A percentile compares a stretch with the other conserved stretches of the same genome.
phyloP scores from a whole-genome alignment of 2,113 vertebrate genomes.

The Pipa parva region DNA sequence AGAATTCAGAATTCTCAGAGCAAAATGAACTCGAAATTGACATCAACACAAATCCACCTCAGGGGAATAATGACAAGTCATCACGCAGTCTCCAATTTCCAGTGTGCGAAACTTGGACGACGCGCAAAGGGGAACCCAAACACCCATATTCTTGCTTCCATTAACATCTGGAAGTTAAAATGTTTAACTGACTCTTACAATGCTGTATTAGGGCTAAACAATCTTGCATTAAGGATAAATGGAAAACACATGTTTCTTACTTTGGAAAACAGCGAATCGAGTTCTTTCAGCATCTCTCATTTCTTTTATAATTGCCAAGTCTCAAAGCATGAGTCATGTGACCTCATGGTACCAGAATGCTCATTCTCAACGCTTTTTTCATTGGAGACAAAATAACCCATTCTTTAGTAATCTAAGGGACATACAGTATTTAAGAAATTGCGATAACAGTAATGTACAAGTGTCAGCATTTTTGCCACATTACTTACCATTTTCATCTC shows the following conservation, averaged over 20 bases:
- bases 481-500: no score
- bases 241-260: constrained; percentile 17
- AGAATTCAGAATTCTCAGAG: no score
- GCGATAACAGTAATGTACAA: no score
- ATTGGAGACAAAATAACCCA: no score
- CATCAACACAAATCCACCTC: not conserved
- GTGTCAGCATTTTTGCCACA: no score
- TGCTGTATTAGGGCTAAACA: constrained; percentile 18
- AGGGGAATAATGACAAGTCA: constrained; percentile 7
- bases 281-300: constrained; percentile 8
- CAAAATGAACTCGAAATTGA: not conserved
- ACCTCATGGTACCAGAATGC: not conserved
- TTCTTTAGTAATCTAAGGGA: no score
- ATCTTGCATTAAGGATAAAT: not conserved
- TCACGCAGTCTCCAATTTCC: not conserved
- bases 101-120: not conserved
- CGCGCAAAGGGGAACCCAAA: not conserved
- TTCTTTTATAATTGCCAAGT: not conserved
- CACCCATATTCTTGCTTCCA: constrained; percentile 10
- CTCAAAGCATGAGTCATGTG: not conserved
- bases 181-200: constrained; percentile 6
- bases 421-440: no score
- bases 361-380: not conserved
- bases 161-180: constrained; percentile 30
- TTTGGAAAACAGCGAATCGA: constrained; percentile 17